These are phyloP conservation scores for Lethrus apterus DNA, from an alignment of 1,140 invertebrate genomes.

Conservation along the genomic window DNA sequence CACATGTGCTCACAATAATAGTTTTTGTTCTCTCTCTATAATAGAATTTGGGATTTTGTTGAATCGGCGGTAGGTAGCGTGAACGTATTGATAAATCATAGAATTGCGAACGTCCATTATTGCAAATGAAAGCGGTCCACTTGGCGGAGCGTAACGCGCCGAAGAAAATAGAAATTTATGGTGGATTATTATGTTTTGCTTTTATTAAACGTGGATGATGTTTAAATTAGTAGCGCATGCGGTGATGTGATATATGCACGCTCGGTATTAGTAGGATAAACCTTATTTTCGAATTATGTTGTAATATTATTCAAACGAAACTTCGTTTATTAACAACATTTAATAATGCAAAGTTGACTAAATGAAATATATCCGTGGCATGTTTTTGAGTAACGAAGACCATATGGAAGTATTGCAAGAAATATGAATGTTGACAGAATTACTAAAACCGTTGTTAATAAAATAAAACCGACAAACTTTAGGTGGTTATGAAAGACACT, in stretches of 20 bases:
- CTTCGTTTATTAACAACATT: no score
- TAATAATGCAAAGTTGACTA: no score
- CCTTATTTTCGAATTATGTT: no score
- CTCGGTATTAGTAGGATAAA: not conserved
- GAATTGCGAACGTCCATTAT: constrained; percentile 13
- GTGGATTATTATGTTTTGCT: constrained; percentile 24
- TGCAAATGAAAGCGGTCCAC: constrained; percentile 6
- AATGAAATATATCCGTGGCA: no score
- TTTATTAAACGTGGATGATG: constrained; percentile 2
- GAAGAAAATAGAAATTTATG: constrained; percentile 18
- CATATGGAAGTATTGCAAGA: no score
- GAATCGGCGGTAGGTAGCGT: not conserved
- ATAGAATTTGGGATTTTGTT: not conserved
- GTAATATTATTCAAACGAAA: no score
- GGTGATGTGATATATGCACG: not conserved
- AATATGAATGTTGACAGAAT: no score
- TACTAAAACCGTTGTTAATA: no score
- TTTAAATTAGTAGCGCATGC: not conserved
- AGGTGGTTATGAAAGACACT: no score
- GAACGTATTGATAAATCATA: constrained; percentile 21
- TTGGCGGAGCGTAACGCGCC: constrained; percentile 18
- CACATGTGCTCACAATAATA: constrained; percentile 18
- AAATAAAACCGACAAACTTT: no score
- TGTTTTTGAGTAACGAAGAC: no score
- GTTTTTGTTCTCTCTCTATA: constrained; percentile 8